Conservation (phyloP, 2,888 invertebrate species). For the Aplocera efformata region DNA sequence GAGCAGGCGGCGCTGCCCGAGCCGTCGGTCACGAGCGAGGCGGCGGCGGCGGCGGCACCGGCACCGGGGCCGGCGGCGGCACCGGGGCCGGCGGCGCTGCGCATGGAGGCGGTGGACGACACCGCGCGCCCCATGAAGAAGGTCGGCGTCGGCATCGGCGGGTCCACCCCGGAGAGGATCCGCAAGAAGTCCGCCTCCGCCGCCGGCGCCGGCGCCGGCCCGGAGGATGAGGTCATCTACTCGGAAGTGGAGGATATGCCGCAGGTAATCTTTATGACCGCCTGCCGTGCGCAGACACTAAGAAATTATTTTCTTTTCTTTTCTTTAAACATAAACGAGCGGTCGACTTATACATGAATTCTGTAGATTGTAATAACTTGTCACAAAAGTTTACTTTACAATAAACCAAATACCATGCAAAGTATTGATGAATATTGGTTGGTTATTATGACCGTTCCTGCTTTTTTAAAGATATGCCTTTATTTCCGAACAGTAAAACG, state of each 20-base stretch:
- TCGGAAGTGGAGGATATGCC: constrained; percentile 60
- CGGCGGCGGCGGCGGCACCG: not conserved
- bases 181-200: constrained; percentile 12
- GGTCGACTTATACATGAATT: too few relatives aligned
- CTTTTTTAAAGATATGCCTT: too few relatives aligned
- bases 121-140: constrained; percentile 13
- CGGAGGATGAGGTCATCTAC: constrained; percentile 58
- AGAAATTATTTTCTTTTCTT: too few relatives aligned
- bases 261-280: constrained; percentile 54
- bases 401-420: too few relatives aligned
- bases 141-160: constrained; percentile 18
- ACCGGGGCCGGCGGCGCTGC: constrained; percentile 8
- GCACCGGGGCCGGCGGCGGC: too few relatives aligned
- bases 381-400: too few relatives aligned
- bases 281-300: too few relatives aligned
- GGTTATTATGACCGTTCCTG: too few relatives aligned
- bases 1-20: constrained; percentile 58
- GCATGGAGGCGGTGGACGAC: constrained; percentile 9
- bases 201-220: constrained; percentile 9
- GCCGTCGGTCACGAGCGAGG: constrained; percentile 47
- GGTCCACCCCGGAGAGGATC: constrained; percentile 20
- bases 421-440: too few relatives aligned
- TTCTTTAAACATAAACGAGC: too few relatives aligned
- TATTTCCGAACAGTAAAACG: too few relatives aligned
- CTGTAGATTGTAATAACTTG: too few relatives aligned